These are phyloP conservation scores for Urophycis tenuis DNA, from an alignment of 2,797 vertebrate species.

Conservation along the genomic window DNA sequence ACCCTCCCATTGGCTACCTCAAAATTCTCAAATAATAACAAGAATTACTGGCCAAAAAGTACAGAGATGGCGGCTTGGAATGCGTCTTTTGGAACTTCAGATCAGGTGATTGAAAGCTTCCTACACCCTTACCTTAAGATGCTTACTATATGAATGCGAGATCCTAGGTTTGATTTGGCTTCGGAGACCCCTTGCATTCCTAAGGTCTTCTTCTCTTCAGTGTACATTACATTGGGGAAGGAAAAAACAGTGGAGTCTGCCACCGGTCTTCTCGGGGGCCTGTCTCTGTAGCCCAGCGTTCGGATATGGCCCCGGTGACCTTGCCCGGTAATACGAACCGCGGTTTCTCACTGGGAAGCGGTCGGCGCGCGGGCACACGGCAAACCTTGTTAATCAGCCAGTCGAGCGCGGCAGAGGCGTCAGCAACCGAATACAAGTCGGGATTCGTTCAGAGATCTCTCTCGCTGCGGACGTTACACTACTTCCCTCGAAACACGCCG, in stretches of 20 bases:
- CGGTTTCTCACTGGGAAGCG: slow-evolving; percentile 27
- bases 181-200: background rate
- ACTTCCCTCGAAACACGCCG: slow-evolving; percentile 46
- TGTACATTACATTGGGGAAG: background rate
- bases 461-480: slow-evolving; percentile 28
- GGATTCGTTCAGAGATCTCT: slow-evolving; percentile 56
- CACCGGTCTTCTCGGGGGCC: slow-evolving; percentile 12
- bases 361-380: slow-evolving; percentile 32
- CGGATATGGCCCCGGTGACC: slow-evolving; percentile 12
- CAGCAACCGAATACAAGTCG: slow-evolving; percentile 58
- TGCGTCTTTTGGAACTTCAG: background rate
- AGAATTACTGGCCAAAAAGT: background rate
- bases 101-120: background rate
- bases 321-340: slow-evolving; percentile 27
- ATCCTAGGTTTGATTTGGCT: background rate
- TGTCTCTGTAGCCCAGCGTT: slow-evolving; percentile 3
- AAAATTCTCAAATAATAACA: background rate
- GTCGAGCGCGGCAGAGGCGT: slow-evolving; percentile 49
- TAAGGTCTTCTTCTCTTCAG: background rate
- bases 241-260: slow-evolving; percentile 1
- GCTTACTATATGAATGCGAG: background rate
- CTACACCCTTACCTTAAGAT: background rate
- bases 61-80: background rate
- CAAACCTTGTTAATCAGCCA: slow-evolving; percentile 58
- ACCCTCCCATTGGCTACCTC: background rate